Evolutionary conservation across 2,888 invertebrate species (phyloP), one percentile per base, ranked within the genome.

Genomic region (Troilus luridus): DNA sequence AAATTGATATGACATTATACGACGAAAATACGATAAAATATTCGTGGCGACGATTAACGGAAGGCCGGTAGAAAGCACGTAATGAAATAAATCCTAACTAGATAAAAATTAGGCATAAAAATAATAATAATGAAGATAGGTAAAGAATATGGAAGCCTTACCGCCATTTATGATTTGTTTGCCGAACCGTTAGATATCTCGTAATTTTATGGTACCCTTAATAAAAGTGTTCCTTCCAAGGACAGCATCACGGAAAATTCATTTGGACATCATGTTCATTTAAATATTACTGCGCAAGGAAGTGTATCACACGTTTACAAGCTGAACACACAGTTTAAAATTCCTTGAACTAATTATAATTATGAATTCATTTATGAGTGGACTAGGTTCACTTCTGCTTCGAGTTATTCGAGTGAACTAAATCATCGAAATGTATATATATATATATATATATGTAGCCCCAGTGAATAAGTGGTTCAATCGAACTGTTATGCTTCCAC

Each of bases 81-180:
- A 41, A 17, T 41, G 72, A 27, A 77, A 77, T 77, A 77, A 77
- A 77, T 77, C 17, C 27, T 41, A 41, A 77, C 41, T 77, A 41
- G 41, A 41, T 41, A 41, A 41, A 41, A 5, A 41, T 41, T 41
- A 41, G 1, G 41, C 2, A 41, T 41, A 41, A 41, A n/a, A n/a
- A n/a, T n/a, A n/a, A n/a, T n/a, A n/a, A n/a, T n/a, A n/a, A n/a
- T n/a, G n/a, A n/a, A 41, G 41, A 41, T 41, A 41, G 41, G 41
- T 41, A 41, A 41, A 41, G 27, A 41, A 41, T 77, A 41, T 17
- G 72, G 19, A 41, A 17, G 17, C 9, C 12, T 17, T 8, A 41
- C 72, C 41, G 72, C 19, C 41, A 77, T 77, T 77, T 77, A 77
- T 41, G 72, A 19, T 77, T 77, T 77, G 72, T 77, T 77, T 77